Base-by-base conservation (phyloP, 2,113 vertebrate species). In the Tauraco erythrolophus region DNA sequence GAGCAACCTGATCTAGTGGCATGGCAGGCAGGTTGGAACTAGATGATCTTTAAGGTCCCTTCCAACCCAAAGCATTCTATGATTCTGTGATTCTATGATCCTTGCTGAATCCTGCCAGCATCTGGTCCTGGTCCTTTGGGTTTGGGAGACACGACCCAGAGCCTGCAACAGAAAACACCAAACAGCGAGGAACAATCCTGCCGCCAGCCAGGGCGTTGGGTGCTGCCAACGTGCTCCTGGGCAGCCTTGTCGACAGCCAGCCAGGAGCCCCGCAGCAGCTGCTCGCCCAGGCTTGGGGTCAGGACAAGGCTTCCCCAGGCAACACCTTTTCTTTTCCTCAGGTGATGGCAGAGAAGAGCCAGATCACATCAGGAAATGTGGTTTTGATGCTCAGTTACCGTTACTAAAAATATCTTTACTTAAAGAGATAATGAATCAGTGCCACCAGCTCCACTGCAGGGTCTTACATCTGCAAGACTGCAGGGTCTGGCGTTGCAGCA, bases 231-330 rank as follows among this genome's bases (percentile, higher is more conserved):
- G 3, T 30, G n/a, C 6, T 45, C 22, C 58, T 39, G 41, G 19
- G 16, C 65, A 58, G 33, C 50, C 23, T 50, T 3, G 2, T 17
- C 5, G 1, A 27, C 51, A 58, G 60, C n/a, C 1, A 3, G 10
- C 15, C 31, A 16, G 74, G 23, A 74, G 23, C 23, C 25, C 18
- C 24, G 23, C 11, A n/a, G 53, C 58, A 84, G 18, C 31, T 46
- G 35, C 11, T 1, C 33, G 48, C 80, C 62, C 53, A 68, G 70
- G 14, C 51, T 53, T 4, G 1, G 30, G 37, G 8, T 68, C 45
- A 76, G 70, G 46, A 39, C 10, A 11, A 31, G 27, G 23, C 70
- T 76, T 83, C 5, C 24, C 19, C 25, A 60, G 41, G 15, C 27
- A 74, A 28, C 1, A 2, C 22, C 28, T 70, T 86, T 35, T 65